phyloP scores from a whole-genome alignment of 2,888 invertebrate genomes.

The Orthosia gracilis region DNA sequence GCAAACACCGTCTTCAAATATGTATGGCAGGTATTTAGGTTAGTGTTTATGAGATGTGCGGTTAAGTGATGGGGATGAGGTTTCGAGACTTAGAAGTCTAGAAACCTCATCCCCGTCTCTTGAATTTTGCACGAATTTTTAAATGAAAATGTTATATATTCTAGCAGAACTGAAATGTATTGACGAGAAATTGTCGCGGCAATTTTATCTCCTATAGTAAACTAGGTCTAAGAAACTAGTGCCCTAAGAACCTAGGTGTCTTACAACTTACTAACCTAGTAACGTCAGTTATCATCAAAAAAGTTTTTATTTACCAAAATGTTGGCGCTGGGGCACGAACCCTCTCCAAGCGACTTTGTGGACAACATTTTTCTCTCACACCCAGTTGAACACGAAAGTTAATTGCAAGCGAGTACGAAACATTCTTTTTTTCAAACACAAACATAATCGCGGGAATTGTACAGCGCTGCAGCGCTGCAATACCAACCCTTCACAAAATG shows the following conservation, averaged over 20 bases:
- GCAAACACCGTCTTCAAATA: conserved; percentile 61
- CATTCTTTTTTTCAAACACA: conserved; percentile 52
- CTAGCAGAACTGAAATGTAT: not conserved
- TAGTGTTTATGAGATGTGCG: conserved; percentile 41
- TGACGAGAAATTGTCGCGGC: too few species aligned
- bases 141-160: not conserved
- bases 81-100: conserved; percentile 7
- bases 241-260: too few species aligned
- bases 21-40: conserved; percentile 55
- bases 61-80: conserved; percentile 19
- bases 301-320: conserved; percentile 17
- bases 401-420: conserved; percentile 50
- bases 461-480: conserved; percentile 46
- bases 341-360: conserved; percentile 5
- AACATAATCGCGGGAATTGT: conserved; percentile 51
- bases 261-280: conserved; percentile 9
- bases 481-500: conserved; percentile 60
- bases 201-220: not conserved
- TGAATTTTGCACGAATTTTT: not conserved
- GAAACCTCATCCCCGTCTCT: too few species aligned
- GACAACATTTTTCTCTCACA: conserved; percentile 37
- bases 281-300: not conserved
- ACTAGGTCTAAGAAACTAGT: not conserved
- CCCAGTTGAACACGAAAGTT: conserved; percentile 48
- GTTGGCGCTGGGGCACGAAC: conserved; percentile 9